phyloP scores from a whole-genome alignment of 2,888 invertebrate genomes.

The Nomada fabriciana region DNA sequence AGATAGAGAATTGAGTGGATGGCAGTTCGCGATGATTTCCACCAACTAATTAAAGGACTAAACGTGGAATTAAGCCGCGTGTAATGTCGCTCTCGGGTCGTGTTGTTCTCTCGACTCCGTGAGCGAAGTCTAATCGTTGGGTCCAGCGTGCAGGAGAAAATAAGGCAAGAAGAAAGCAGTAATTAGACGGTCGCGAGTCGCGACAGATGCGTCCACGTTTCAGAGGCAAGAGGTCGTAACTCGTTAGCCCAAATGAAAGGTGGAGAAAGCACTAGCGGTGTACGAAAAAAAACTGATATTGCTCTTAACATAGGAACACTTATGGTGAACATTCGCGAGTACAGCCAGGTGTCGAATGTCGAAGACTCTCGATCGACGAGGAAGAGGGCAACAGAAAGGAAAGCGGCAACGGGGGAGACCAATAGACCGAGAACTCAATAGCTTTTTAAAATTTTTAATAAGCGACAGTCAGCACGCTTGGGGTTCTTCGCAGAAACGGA shows the following conservation, averaged over 20 bases:
- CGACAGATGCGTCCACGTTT: constrained; percentile 34
- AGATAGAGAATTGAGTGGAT: not conserved
- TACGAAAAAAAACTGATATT: not conserved
- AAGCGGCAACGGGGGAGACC: constrained; percentile 12
- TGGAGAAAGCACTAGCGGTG: too few species aligned
- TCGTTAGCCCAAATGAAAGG: not conserved
- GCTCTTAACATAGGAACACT: not conserved
- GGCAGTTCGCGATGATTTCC: too few species aligned
- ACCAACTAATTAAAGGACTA: constrained; percentile 40
- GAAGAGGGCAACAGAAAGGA: not conserved
- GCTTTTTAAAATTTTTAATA: constrained; percentile 76
- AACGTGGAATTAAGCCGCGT: constrained; percentile 72
- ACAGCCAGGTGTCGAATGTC: constrained; percentile 16
- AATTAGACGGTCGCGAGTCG: constrained; percentile 47
- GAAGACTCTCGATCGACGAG: constrained; percentile 17
- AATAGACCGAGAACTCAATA: constrained; percentile 53
- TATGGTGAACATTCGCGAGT: not conserved
- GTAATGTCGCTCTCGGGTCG: constrained; percentile 71
- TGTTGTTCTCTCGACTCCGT: constrained; percentile 40
- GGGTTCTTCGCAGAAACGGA: constrained; percentile 54
- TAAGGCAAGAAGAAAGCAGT: constrained; percentile 27
- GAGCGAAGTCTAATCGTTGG: constrained; percentile 50
- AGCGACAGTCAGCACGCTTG: constrained; percentile 68
- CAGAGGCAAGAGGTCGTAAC: not conserved
- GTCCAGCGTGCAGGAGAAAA: constrained; percentile 53